Base-by-base conservation (phyloP, 2,797 vertebrate genomes). In the Pseudomugil gertrudae region DNA sequence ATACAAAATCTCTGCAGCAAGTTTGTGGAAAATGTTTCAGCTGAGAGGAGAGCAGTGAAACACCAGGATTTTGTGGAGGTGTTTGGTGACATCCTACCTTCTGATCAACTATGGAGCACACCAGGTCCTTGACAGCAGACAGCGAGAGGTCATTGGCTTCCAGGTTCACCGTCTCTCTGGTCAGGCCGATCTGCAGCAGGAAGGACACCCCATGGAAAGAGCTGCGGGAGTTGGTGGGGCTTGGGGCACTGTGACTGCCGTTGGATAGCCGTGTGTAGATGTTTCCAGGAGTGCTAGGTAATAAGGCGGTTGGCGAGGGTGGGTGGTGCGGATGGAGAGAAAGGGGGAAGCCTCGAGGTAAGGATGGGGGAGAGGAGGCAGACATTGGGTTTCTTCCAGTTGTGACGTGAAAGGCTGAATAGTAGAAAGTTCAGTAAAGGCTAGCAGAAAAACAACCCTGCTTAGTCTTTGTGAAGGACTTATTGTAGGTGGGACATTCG, bases 21-120 rank as follows among this genome's bases (percentile, higher is more conserved):
- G 21, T 69, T 60, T 47, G 40, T 40, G 55, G 11, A 21, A 71
- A 72, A 62, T 23, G 32, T 2, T 45, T 50, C 62, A 3, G 47
- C 47, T 65, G 23, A 55, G 17, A 72, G 9, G 32, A 50, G 23
- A 53, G 26, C 36, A 29, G 30, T 48, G 23, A 26, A 63, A 64
- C 32, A 6, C 32, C 29, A 38, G 17, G n/a, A 6, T 14, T 48
- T 21, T 26, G 17, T 24, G 33, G 14, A 15, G 21, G 8, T 10
- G 27, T 30, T 0, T 56, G 43, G 9, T 26, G 57, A 52, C 4
- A 8, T 17, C 75, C 61, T 96, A 99, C 97, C 97, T 99, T 99
- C 87, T 99, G 97, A 92, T 99, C 97, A 89, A 98, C 96, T 87
- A 98, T 96, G 76, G 97, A 98, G 91, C 96, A 99, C 78, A 98